Evolutionary conservation across 2,797 vertebrate species (phyloP).

Genomic region (Pipistrellus pipistrellus): DNA sequence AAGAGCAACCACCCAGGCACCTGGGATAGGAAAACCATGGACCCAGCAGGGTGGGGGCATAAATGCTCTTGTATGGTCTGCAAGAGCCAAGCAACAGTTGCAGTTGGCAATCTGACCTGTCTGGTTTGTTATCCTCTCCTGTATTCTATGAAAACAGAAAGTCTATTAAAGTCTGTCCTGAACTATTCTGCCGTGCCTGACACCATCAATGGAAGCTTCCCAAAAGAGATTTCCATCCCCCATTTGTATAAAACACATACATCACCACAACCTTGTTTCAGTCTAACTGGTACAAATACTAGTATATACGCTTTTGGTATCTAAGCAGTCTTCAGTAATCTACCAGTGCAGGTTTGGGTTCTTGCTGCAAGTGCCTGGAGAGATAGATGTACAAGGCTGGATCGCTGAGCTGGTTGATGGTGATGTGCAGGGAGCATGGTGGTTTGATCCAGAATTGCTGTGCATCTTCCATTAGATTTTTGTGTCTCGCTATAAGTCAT

Average conservation of each 20-base stretch:
- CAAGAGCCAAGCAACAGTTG: not conserved
- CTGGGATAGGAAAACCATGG: not conserved
- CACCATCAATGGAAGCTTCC: not conserved
- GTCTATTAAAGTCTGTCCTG: not conserved
- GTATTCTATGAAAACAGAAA: not conserved
- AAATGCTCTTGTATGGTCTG: not conserved
- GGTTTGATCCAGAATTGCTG: not conserved
- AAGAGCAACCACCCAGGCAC: not conserved
- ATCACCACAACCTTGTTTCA: not conserved
- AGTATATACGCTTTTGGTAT: not conserved
- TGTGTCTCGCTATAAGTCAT: not conserved
- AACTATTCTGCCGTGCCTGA: not conserved
- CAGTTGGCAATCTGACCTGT: not conserved
- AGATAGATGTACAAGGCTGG: constrained; percentile 67
- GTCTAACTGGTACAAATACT: not conserved
- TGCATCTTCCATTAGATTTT: not conserved
- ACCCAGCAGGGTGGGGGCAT: not conserved
- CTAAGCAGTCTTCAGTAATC: not conserved
- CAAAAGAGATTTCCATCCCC: not conserved
- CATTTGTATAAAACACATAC: not conserved
- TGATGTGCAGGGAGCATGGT: not conserved
- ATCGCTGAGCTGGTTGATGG: not conserved
- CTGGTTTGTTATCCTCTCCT: not conserved
- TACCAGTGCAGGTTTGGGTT: not conserved
- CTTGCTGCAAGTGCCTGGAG: not conserved